A percentile compares a stretch with the other conserved stretches of the same genome.
Evolutionary conservation across 1,140 invertebrate genomes (phyloP).

Genomic region (Anoplolepis gracilipes): DNA sequence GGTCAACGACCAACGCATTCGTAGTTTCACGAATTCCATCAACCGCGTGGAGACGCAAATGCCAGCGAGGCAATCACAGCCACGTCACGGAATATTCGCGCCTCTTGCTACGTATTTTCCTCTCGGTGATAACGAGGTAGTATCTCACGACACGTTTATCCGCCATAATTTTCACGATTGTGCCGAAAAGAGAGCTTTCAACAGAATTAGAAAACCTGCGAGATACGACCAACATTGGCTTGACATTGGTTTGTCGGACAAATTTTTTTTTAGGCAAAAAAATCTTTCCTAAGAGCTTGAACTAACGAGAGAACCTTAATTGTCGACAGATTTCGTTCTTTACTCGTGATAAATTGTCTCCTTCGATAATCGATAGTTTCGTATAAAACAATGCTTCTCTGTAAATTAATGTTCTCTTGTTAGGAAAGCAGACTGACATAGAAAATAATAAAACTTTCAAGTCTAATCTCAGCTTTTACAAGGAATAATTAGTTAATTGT

Average conservation of each 20-base stretch:
- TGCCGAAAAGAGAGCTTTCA: conserved; percentile 21
- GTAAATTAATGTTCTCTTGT: not conserved
- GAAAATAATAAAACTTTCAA: not conserved
- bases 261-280: conserved; percentile 13
- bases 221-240: not conserved
- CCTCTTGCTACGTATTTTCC: conserved; percentile 43
- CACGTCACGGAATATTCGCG: conserved; percentile 19
- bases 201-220: conserved; percentile 33
- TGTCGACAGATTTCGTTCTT: conserved; percentile 18
- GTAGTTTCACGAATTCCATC: conserved; percentile 58
- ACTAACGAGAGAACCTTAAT: conserved; percentile 36
- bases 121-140: conserved; percentile 43
- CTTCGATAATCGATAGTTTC: not conserved
- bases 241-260: conserved; percentile 21
- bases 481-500: not conserved
- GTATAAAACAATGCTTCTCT: not conserved
- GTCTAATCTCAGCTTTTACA: not conserved
- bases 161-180: conserved; percentile 24
- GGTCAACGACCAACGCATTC: conserved; percentile 3
- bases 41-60: conserved; percentile 25
- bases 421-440: not conserved
- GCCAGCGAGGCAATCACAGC: conserved; percentile 43
- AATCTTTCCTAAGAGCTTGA: not conserved
- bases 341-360: conserved; percentile 18
- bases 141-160: conserved; percentile 19